Evolutionary conservation across 1,140 invertebrate genomes (phyloP).

Genomic region (Cherax destructor): DNA sequence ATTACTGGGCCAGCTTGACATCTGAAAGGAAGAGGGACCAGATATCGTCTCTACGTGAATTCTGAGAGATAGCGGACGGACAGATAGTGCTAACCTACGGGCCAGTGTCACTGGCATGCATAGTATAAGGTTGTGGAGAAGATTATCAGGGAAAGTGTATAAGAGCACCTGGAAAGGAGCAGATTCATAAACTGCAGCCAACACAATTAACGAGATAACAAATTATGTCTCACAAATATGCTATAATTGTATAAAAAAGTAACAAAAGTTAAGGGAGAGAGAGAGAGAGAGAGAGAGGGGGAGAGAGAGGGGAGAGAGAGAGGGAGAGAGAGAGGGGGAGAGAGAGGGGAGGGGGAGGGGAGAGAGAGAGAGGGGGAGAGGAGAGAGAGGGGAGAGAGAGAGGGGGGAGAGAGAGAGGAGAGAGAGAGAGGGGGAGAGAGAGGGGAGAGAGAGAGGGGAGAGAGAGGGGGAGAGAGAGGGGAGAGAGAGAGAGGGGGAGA

Average conservation of each 20-base stretch:
- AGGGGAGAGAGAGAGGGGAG: too few species aligned
- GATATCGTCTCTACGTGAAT: too few species aligned
- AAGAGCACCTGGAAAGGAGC: neutral
- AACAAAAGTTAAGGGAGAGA: neutral
- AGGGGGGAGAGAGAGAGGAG: neutral
- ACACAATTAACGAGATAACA: too few species aligned
- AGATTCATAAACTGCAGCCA: neutral
- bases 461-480: neutral
- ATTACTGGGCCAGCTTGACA: too few species aligned
- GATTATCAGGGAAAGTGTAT: neutral
- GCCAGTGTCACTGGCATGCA: neutral
- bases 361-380: neutral
- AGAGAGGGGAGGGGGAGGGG: neutral
- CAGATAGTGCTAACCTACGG: too few species aligned
- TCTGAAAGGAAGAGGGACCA: too few species aligned
- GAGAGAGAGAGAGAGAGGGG: neutral
- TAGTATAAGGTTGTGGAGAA: too few species aligned
- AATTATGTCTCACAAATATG: too few species aligned
- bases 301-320: neutral
- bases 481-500: neutral
- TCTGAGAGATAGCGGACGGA: too few species aligned
- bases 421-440: neutral
- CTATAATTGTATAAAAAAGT: neutral
- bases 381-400: neutral
- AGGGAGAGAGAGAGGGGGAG: neutral